Evolutionary conservation across 2,113 vertebrate species (phyloP), one percentile per base, ranked within the genome.

Genomic region (Anas platyrhynchos): DNA sequence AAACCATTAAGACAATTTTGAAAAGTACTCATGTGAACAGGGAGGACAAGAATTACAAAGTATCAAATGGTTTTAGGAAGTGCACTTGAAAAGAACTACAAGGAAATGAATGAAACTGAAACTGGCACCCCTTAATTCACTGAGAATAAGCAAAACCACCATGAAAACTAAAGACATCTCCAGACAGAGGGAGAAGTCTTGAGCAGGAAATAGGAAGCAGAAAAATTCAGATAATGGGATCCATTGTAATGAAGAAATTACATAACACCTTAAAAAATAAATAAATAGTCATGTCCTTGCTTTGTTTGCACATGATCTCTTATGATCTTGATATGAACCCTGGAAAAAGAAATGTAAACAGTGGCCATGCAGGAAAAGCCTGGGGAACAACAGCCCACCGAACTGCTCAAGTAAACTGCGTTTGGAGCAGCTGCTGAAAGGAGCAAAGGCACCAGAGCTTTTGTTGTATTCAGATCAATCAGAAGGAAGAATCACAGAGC

Each of bases 301-400:
- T 91, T 83, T 91, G 83, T 82, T 94, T 86, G 69, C 43, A 29
- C 58, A 72, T 77, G 65, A 82, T 75, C 65, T 76, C 34, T 78
- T 52, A 16, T 16, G 46, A 52, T 86, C 38, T 59, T 0, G 0
- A 7, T 26, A 11, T 14, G 72, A 91, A 13, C 43, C 44, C 34
- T 68, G 73, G 32, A 38, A 31, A 78, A 78, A 32, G 48, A 56
- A 44, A 56, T 22, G 29, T 56, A 56, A 78, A 61, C 38, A 88
- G 10, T 36, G 80, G 25, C 29, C 0, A 0, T 16, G 13, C 26
- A 63, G 76, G 50, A 68, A 32, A 44, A 68, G 26, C 10, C 48
- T 82, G 86, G 52, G 66, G 36, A 81, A 1, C 16, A 52, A 32
- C 22, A 86, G 48, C 34, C 68, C 79, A 5, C 0, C 11, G 34